phyloP scores from a whole-genome alignment of 53 echinoderm and acorn worm genomes.

The Echinometra lucunter region DNA sequence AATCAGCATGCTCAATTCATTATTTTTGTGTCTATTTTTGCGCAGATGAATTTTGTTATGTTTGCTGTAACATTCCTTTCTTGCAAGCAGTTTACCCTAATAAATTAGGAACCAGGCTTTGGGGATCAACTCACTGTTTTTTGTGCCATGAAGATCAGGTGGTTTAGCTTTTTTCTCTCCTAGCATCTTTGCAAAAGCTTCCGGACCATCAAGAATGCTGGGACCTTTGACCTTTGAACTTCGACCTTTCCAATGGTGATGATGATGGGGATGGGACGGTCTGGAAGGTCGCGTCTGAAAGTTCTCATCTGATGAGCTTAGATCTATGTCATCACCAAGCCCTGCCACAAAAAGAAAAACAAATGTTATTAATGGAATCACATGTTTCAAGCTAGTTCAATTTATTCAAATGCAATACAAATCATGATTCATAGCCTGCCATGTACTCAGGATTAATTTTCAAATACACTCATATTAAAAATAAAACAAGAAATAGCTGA shows the following conservation, averaged over 20 bases:
- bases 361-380: neutral
- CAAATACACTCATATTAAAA: too few species aligned
- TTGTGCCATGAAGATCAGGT: neutral
- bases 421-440: too few species aligned
- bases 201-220: constrained; percentile 95
- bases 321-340: constrained; percentile 70
- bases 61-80: too few species aligned
- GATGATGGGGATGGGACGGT: constrained; percentile 74
- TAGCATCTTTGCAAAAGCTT: constrained; percentile 86
- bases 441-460: too few species aligned
- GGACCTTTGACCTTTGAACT: constrained; percentile 86
- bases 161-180: constrained; percentile 72
- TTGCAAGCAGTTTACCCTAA: neutral
- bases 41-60: too few species aligned
- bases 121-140: neutral
- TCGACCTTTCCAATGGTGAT: constrained; percentile 69
- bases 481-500: too few species aligned
- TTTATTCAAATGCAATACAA: too few species aligned
- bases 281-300: constrained; percentile 74
- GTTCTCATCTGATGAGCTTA: constrained; percentile 96
- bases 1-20: too few species aligned
- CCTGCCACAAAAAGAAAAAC: neutral
- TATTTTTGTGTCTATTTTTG: too few species aligned
- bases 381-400: too few species aligned
- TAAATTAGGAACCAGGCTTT: neutral